Evolutionary conservation across 2,888 invertebrate genomes (phyloP).

Genomic region (Heliconius aoede): DNA sequence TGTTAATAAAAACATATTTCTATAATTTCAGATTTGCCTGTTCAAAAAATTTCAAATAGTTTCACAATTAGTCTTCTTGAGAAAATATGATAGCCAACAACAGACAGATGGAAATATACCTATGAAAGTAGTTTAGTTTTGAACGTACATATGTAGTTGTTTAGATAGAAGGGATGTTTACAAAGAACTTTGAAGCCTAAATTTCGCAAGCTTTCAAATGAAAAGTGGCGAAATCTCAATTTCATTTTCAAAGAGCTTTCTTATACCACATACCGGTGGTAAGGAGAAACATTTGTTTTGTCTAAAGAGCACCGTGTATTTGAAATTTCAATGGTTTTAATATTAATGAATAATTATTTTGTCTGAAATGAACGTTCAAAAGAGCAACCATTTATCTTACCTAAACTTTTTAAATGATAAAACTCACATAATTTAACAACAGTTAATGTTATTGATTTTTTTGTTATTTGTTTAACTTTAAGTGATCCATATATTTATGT

Average conservation of each 20-base stretch:
- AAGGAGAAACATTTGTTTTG: slow-evolving; percentile 13
- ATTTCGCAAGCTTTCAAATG: slow-evolving; percentile 21
- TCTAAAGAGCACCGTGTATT: neutral
- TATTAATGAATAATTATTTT: neutral
- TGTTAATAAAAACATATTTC: neutral
- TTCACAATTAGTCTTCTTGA: neutral
- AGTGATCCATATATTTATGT: no score
- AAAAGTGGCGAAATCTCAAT: slow-evolving; percentile 25
- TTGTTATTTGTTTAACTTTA: no score
- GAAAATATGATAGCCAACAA: neutral
- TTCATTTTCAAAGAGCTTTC: slow-evolving; percentile 24
- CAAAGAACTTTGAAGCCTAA: slow-evolving; percentile 28
- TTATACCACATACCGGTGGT: slow-evolving; percentile 19
- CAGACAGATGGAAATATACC: neutral
- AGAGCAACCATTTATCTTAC: neutral
- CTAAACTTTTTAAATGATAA: neutral
- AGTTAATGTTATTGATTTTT: no score
- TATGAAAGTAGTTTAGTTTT: neutral
- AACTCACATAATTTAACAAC: no score
- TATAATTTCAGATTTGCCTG: neutral
- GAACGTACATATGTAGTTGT: neutral
- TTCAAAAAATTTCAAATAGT: no score
- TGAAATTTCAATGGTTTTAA: neutral
- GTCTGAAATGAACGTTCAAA: neutral
- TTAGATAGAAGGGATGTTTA: slow-evolving; percentile 18